Percentiles rank a stretch among this genome's conserved stretches.
phyloP scores from a whole-genome alignment of 35 echinoderm and acorn worm species.

The Ophiothrix spiculata region DNA sequence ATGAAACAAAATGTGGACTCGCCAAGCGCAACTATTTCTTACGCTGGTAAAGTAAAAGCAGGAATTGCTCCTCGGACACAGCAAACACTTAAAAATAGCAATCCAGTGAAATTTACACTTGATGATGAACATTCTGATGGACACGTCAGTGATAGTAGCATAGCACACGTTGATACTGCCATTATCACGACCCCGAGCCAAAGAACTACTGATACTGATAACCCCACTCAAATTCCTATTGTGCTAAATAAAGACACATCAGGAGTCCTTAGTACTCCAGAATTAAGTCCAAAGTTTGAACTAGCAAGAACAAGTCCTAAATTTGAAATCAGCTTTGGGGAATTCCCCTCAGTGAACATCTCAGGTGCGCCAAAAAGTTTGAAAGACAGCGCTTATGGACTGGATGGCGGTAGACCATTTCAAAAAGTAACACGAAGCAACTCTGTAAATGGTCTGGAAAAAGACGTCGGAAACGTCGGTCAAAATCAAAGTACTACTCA shows the following conservation, averaged over 20 bases:
- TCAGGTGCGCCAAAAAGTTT: constrained; percentile 2
- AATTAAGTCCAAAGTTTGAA: not conserved
- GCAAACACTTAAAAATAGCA: not conserved
- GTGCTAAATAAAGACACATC: not conserved
- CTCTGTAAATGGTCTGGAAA: not conserved
- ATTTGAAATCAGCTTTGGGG: not conserved
- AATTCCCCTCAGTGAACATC: not conserved
- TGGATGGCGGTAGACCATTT: no score
- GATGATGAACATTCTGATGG: constrained; percentile 3
- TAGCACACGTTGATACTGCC: not conserved
- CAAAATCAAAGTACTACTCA: not conserved
- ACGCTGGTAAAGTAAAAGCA: not conserved
- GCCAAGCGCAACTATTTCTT: not conserved
- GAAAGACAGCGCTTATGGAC: no score
- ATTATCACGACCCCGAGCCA: not conserved
- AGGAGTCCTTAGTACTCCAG: not conserved
- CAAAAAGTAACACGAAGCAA: not conserved
- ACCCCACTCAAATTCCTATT: not conserved
- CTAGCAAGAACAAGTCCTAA: not conserved
- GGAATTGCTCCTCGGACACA: not conserved
- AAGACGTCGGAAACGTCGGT: not conserved
- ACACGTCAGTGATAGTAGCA: not conserved
- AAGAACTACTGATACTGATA: not conserved
- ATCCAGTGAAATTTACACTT: not conserved
- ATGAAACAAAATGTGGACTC: not conserved